Evolutionary conservation across 1,140 invertebrate species (phyloP), one percentile per base, ranked within the genome.

Genomic region (Platyura marginata): DNA sequence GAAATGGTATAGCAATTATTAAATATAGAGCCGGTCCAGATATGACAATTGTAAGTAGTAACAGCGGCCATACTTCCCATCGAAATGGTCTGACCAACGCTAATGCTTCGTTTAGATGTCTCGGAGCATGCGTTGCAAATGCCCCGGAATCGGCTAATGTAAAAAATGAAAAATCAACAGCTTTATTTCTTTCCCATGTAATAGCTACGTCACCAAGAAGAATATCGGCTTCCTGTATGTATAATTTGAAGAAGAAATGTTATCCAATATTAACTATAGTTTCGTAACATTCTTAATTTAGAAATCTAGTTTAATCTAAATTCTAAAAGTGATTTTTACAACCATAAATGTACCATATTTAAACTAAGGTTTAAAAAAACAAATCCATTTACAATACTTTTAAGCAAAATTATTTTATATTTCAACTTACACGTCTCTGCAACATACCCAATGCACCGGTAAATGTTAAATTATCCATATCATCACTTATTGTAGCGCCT

Each of bases 111-210:
- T 75, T 79, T 2, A 81, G 57, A 37, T 66, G 68, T 10, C 72
- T 68, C 0, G 77, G 76, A 0, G 76, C 73, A 47, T 79, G 76
- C 1, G 76, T 79, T 1, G 77, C 60, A 52, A 81, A 81, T 0
- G 76, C 75, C 10, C 74, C 77, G 36, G 73, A 77, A 49, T 81
- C 77, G 1, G 74, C 75, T 9, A 79, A 55, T 1, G 77, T 79
- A 35, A 78, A 63, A 50, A 79, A 79, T 0, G 76, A 77, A 57
- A 79, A 80, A 49, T 80, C 76, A 0, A 78, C 72, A 1, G 69
- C 72, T 47, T 71, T 69, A 5, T 69, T 66, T 16, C 76, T 57
- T 49, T 79, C 76, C 64, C 72, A 75, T 2, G 75, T 77, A 43
- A 80, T 65, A 0, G 72, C 73, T 5, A 79, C 69, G 47, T 80